Evolutionary conservation across 1,140 invertebrate genomes (phyloP).

Genomic region (Orius laevigatus): DNA sequence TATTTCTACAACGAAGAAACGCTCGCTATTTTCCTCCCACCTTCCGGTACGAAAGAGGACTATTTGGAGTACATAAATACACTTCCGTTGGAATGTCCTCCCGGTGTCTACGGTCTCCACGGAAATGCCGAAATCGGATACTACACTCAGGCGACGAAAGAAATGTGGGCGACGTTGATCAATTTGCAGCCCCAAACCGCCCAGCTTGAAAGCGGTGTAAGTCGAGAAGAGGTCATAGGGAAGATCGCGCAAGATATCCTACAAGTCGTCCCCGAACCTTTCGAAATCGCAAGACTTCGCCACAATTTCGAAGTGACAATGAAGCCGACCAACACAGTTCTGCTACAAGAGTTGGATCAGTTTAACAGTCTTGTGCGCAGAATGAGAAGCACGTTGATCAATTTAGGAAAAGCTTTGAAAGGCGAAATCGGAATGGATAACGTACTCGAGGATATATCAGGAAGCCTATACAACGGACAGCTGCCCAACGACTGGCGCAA

Average conservation of each 20-base stretch:
- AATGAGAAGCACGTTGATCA: not conserved
- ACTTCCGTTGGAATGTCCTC: constrained; percentile 54
- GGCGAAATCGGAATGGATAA: constrained; percentile 84
- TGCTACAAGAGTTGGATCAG: constrained; percentile 75
- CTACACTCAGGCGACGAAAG: constrained; percentile 54
- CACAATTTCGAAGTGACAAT: constrained; percentile 54
- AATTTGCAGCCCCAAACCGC: constrained; percentile 69
- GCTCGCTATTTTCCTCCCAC: constrained; percentile 64
- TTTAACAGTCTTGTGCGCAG: constrained; percentile 42
- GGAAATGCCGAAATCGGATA: constrained; percentile 73
- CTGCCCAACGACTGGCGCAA: constrained; percentile 65
- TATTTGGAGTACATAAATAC: constrained; percentile 55
- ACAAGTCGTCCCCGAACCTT: constrained; percentile 51
- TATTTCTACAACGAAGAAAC: constrained; percentile 63
- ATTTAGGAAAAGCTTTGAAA: constrained; percentile 45
- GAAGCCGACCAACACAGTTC: constrained; percentile 64
- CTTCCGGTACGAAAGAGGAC: constrained; percentile 44
- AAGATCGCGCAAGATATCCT: constrained; percentile 54
- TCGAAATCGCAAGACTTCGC: constrained; percentile 59
- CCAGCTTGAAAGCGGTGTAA: constrained; percentile 33
- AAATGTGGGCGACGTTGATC: constrained; percentile 69
- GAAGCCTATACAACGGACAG: constrained; percentile 65
- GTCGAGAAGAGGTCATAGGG: constrained; percentile 66
- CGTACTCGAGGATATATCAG: constrained; percentile 62
- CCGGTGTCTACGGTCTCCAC: constrained; percentile 80